Evolutionary conservation across 2,888 invertebrate species (phyloP), one percentile per base, ranked within the genome.

Genomic region (Luperina testacea): DNA sequence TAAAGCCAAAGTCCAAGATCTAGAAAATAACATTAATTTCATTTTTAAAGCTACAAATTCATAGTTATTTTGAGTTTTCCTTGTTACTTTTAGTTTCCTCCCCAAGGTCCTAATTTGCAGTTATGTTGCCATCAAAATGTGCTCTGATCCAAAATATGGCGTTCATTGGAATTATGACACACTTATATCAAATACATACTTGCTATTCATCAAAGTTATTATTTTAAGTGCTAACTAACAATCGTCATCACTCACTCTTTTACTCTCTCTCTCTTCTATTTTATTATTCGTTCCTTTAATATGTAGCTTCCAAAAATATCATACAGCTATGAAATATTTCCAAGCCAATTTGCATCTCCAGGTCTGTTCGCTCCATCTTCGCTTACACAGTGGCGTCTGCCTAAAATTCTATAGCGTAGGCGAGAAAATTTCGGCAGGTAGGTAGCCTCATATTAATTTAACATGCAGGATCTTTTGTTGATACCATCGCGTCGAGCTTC

Each of bases 361-460:
- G 76, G 84, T 68, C 70, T 78, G 32, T n/a, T 85, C 65, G 82
- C 81, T 70, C 68, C 51, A 75, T 77, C 77, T 67, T 85, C 90
- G 92, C 92, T 91, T 27, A 20, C 75, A 90, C 53, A 90, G 86
- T 80, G 84, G 65, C 72, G 15, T 75, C 45, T 68, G 74, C 88
- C 77, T 83, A 83, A 80, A 74, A 38, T 85, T 74, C 84, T 77
- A 70, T 48, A 82, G 93, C 92, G 95, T 95, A 93, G 95, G 95
- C 93, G 95, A 95, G 93, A 94, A 96, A 96, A 95, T 95, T 95
- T 95, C 92, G 95, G 94, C 95, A 95, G 94, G 94, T 95, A 95
- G 94, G 94, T 95, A 95, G 93, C 91, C 91, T 91, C 90, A 94
- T 92, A 91, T 90, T 93, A 94, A 94, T 94, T 92, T 90, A 78